A percentile compares a stretch with the other conserved stretches of the same genome.
Conservation (phyloP, 2,797 vertebrate genomes). For the Gambusia yucatana region DNA sequence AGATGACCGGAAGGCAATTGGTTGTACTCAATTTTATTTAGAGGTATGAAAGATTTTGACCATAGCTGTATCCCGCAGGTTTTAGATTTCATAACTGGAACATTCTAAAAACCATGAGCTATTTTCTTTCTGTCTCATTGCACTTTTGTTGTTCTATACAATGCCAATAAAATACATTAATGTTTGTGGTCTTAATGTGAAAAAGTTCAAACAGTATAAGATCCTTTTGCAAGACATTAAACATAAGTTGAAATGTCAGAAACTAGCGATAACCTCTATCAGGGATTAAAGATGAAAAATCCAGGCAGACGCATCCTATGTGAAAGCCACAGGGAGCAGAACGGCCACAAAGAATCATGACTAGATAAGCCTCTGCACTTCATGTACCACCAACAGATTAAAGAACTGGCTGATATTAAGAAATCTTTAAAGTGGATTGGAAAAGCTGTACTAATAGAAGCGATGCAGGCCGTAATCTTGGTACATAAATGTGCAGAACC, state of each 20-base stretch:
- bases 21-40: neutral
- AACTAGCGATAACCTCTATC: neutral
- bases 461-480: neutral
- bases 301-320: neutral
- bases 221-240: constrained; percentile 27
- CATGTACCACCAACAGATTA: neutral
- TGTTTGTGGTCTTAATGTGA: neutral
- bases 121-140: neutral
- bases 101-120: neutral
- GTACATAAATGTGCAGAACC: neutral
- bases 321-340: neutral
- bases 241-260: neutral
- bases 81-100: neutral
- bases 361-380: neutral
- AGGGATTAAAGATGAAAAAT: neutral
- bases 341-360: neutral
- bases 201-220: neutral
- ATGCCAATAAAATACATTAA: neutral
- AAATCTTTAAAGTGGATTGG: neutral
- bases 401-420: neutral
- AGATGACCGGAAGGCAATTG: neutral
- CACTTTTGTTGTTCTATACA: neutral
- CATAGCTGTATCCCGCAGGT: neutral
- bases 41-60: neutral
- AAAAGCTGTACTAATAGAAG: neutral